Evolutionary conservation across 2,888 invertebrate species (phyloP), one percentile per base, ranked within the genome.

Genomic region (Caenorhabditis panamensis): DNA sequence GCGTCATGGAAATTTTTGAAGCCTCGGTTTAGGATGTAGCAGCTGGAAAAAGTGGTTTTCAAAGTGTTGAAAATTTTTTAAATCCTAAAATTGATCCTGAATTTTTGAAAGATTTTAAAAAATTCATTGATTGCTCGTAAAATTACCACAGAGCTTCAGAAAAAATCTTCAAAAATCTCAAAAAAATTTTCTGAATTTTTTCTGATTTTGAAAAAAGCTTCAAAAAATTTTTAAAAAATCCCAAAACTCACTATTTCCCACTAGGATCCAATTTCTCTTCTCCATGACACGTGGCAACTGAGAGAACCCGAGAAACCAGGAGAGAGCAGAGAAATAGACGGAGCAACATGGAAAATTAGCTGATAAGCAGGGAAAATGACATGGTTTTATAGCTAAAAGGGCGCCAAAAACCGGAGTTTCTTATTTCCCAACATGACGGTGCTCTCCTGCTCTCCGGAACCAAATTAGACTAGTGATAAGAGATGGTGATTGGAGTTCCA

Each of bases 1-100:
- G 80, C 75, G 28, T 75, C 80, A 56, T 69, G 75, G 56, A 75
- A 80, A 1, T 61, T 54, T 26, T 49, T 31, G 2, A 20, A 47
- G 11, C 72, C 66, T 9, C 16, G 26, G n/a, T 61, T 54, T 20
- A 79, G 22, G 5, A 72, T 62, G 41, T 66, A 79, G 24, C 79
- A 79, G n/a, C 79, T 79, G 67, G 20, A 69, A 69, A 41, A 9
- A 41, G n/a, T n/a, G n/a, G n/a, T n/a, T 36, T 36, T 36, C 6
- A 11, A 36, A 36, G 11, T 8, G 5, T 36, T 8, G 11, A 36
- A 36, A 36, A 36, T 41, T 41, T 41, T 41, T 41, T 13, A 41
- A 16, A 54, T 54, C 9, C 5, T 9, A 9, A 9, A 31, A 5
- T 41, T 41, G 5, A 16, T 13, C 4, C 9, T 31, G 31, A 16